Evolutionary conservation across 2,113 vertebrate genomes (phyloP).

Genomic region (Sialia sialis): DNA sequence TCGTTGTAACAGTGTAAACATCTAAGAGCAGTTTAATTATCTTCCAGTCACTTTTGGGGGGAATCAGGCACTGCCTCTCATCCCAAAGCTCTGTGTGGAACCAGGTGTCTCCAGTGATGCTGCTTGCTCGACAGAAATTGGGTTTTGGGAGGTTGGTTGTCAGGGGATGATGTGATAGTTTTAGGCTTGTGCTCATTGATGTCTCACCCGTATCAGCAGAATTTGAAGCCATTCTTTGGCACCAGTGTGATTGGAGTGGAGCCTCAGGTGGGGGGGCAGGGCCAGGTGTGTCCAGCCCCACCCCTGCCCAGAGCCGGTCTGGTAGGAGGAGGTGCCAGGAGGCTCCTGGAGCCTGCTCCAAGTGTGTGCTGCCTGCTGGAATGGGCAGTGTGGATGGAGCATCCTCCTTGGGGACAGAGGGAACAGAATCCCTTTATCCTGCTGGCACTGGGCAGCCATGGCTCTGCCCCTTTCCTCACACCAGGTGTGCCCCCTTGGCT

Average conservation of each 20-base stretch:
- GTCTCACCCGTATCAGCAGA: background rate
- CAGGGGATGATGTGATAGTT: background rate
- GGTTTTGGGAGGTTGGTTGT: background rate
- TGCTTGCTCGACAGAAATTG: fast-evolving
- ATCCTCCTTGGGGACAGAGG: too few species aligned
- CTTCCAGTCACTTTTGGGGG: background rate
- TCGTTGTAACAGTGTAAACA: background rate
- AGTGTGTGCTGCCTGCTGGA: background rate
- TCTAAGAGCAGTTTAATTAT: background rate
- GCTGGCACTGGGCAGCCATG: too few species aligned
- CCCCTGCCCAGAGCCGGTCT: background rate
- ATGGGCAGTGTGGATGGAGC: background rate
- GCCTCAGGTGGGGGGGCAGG: fast-evolving
- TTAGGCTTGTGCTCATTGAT: background rate
- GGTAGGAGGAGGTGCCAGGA: background rate
- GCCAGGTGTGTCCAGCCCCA: background rate
- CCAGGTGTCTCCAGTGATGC: background rate
- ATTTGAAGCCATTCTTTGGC: background rate
- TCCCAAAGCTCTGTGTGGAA: fast-evolving
- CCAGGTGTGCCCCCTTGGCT: too few species aligned
- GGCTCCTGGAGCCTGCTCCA: background rate
- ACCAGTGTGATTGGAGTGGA: fast-evolving
- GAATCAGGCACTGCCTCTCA: background rate
- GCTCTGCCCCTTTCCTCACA: background rate
- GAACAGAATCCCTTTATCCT: fast-evolving